These are phyloP conservation scores for Gadus macrocephalus DNA, from an alignment of 2,113 vertebrate species.

Conservation along the genomic window DNA sequence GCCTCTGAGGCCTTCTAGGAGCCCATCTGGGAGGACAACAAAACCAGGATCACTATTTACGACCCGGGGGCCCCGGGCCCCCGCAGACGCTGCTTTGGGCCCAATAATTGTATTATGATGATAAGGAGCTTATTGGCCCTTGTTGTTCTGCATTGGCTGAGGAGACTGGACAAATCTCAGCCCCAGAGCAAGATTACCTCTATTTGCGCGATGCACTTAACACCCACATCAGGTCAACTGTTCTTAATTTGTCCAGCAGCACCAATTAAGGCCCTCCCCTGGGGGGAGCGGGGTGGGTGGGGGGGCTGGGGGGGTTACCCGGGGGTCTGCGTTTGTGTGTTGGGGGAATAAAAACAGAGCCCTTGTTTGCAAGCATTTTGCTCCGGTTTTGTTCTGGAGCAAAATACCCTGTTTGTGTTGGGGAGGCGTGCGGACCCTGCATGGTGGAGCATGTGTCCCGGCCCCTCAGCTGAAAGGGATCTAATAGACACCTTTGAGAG, in stretches of 20 bases:
- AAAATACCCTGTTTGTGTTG: slow-evolving; percentile 53
- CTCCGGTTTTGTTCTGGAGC: slow-evolving; percentile 37
- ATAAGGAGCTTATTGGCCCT: slow-evolving; percentile 70
- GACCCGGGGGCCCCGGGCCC: slow-evolving; percentile 9
- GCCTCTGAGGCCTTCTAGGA: slow-evolving; percentile 44
- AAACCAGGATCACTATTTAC: slow-evolving; percentile 34
- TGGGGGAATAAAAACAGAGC: slow-evolving; percentile 50
- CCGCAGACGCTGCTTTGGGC: slow-evolving; percentile 45
- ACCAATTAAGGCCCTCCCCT: slow-evolving; percentile 46
- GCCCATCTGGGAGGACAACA: slow-evolving; percentile 48
- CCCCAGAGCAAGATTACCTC: slow-evolving; percentile 52
- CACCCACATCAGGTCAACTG: slow-evolving; percentile 68
- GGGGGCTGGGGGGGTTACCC: no score
- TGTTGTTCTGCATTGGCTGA: slow-evolving; percentile 54
- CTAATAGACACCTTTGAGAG: slow-evolving; percentile 50
- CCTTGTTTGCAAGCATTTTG: slow-evolving; percentile 57
- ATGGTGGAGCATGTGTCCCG: slow-evolving; percentile 42
- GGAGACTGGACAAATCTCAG: slow-evolving; percentile 47
- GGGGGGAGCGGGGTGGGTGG: slow-evolving; percentile 13
- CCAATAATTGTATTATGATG: slow-evolving; percentile 64
- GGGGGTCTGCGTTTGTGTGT: slow-evolving; percentile 11
- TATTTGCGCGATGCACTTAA: slow-evolving; percentile 63
- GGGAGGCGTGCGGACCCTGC: slow-evolving; percentile 46
- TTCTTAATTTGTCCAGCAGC: slow-evolving; percentile 64
- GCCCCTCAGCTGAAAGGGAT: slow-evolving; percentile 32